phyloP scores from a whole-genome alignment of 1,140 invertebrate species.

The Lepidurus arcticus region DNA sequence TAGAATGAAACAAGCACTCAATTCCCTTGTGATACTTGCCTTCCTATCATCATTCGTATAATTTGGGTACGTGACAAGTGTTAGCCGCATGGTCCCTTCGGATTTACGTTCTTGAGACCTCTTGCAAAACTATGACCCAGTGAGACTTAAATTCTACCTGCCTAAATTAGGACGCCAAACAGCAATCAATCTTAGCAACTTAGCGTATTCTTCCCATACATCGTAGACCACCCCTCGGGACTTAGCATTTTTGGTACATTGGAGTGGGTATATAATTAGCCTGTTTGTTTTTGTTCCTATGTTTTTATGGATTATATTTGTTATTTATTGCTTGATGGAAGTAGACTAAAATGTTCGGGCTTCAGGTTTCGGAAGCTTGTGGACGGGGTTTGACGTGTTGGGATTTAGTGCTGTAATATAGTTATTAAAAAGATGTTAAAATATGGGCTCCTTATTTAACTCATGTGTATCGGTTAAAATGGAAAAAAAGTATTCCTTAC shows the following conservation, averaged over 20 bases:
- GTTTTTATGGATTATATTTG: background rate
- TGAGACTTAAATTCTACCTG: background rate
- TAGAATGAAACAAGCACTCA: conserved; percentile 10
- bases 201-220: background rate
- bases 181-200: conserved; percentile 10
- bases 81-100: background rate
- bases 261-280: conserved; percentile 1
- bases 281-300: background rate
- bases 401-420: background rate
- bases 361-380: background rate
- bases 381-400: background rate
- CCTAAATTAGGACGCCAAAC: background rate
- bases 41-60: conserved; percentile 1
- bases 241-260: background rate
- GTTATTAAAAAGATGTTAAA: background rate
- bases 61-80: background rate
- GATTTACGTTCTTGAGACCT: background rate
- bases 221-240: background rate
- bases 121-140: background rate
- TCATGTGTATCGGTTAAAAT: background rate
- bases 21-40: conserved; percentile 21
- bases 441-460: background rate
- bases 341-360: background rate
- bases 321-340: conserved; percentile 20
- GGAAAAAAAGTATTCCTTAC: background rate